These are phyloP conservation scores for Drosophila nigromelanica DNA, from an alignment of 1,140 invertebrate genomes.

Conservation along the genomic window DNA sequence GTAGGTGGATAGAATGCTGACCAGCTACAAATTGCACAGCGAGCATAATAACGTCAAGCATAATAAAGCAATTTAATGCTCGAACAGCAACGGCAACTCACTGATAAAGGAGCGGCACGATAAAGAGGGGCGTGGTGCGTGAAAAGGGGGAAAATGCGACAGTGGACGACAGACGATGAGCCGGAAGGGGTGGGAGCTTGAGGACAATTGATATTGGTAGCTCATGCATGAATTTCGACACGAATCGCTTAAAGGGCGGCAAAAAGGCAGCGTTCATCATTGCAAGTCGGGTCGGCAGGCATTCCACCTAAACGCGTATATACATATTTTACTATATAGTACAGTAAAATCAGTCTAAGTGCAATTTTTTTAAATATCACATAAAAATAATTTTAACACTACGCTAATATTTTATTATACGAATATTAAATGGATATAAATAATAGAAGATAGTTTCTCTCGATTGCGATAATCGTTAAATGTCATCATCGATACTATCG, in stretches of 20 bases:
- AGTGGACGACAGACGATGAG: not conserved
- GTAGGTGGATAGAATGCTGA: constrained; percentile 23
- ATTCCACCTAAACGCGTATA: not conserved
- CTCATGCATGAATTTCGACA: constrained; percentile 66
- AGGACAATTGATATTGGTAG: constrained; percentile 52
- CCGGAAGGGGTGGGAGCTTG: not conserved
- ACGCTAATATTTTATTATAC: not conserved
- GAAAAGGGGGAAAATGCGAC: not conserved
- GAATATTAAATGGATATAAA: not conserved
- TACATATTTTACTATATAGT: not conserved
- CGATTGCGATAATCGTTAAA: no score
- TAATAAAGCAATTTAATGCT: constrained; percentile 79
- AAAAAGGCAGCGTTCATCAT: not conserved
- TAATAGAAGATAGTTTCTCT: no score
- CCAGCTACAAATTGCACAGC: constrained; percentile 66
- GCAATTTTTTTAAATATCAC: not conserved
- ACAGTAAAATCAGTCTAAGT: not conserved
- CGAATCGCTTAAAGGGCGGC: constrained; percentile 31
- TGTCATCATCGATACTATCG: no score
- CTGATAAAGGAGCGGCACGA: constrained; percentile 4
- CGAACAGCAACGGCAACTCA: constrained; percentile 45
- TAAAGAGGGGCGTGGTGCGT: not conserved
- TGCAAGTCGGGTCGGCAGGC: not conserved
- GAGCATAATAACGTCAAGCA: constrained; percentile 72
- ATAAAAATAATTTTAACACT: not conserved